Percentiles rank a stretch among this genome's conserved stretches.
phyloP scores from a whole-genome alignment of 53 echinoderm and acorn worm species.

The Hippasteria phrygiana region DNA sequence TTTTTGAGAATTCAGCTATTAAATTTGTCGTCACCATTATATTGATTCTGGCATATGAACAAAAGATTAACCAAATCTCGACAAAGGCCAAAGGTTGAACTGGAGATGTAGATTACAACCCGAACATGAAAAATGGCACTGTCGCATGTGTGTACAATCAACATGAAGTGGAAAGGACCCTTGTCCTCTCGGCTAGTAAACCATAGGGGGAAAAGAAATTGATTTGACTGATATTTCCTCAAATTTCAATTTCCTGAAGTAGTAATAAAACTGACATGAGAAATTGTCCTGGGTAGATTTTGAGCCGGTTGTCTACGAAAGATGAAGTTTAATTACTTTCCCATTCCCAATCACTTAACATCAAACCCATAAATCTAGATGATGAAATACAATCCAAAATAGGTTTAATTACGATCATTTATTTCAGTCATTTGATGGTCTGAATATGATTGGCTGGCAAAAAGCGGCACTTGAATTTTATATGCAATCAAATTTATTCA shows the following conservation, averaged over 20 bases:
- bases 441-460: neutral
- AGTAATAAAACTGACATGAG: neutral
- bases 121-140: no score
- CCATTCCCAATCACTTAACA: neutral
- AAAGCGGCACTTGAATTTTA: neutral
- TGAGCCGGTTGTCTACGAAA: neutral
- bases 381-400: neutral
- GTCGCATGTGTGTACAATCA: neutral
- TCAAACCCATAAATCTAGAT: neutral
- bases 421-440: slow-evolving; percentile 2
- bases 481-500: neutral
- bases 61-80: no score
- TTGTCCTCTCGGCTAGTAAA: neutral
- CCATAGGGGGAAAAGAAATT: no score
- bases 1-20: no score
- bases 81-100: no score
- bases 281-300: neutral
- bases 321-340: slow-evolving; percentile 2
- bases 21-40: no score
- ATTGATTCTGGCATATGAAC: no score
- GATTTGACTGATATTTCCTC: neutral
- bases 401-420: slow-evolving; percentile 7
- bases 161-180: neutral
- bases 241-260: neutral
- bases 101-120: no score